These are phyloP conservation scores for Caerostris darwini DNA, from an alignment of 1,140 invertebrate genomes.

Conservation along the genomic window DNA sequence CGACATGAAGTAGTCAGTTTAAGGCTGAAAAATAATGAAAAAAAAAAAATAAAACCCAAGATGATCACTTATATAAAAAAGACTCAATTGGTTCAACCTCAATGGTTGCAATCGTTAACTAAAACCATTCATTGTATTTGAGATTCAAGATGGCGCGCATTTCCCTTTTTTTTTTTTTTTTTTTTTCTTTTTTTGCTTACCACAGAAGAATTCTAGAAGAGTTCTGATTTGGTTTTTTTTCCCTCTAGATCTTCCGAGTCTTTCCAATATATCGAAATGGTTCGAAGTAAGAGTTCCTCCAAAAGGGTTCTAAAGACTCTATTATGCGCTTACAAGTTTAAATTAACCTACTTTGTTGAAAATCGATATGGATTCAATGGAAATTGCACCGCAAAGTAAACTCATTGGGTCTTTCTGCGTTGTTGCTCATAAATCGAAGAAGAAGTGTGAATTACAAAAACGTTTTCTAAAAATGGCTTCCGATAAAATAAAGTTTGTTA, in stretches of 20 bases:
- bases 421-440: slow-evolving; percentile 24
- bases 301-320: slow-evolving; percentile 69
- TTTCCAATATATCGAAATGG: slow-evolving; percentile 69
- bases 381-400: slow-evolving; percentile 47
- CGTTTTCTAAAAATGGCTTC: background rate
- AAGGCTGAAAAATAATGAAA: slow-evolving; percentile 50
- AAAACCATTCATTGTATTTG: slow-evolving; percentile 76
- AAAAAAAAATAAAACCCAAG: slow-evolving; percentile 44
- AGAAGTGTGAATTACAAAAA: slow-evolving; percentile 51
- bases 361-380: slow-evolving; percentile 58
- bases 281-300: background rate
- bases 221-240: slow-evolving; percentile 44
- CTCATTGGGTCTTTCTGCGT: background rate
- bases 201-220: slow-evolving; percentile 42
- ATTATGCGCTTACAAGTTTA: slow-evolving; percentile 74
- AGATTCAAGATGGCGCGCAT: slow-evolving; percentile 69
- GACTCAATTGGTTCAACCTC: slow-evolving; percentile 38
- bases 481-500: too few species aligned
- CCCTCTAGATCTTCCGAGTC: background rate
- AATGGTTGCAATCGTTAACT: slow-evolving; percentile 73
- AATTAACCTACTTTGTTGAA: slow-evolving; percentile 68
- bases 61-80: slow-evolving; percentile 42
- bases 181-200: slow-evolving; percentile 10
- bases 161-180: slow-evolving; percentile 17
- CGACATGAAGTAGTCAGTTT: slow-evolving; percentile 72